phyloP scores from a whole-genome alignment of 2,113 vertebrate species.

The Saimiri boliviensis region DNA sequence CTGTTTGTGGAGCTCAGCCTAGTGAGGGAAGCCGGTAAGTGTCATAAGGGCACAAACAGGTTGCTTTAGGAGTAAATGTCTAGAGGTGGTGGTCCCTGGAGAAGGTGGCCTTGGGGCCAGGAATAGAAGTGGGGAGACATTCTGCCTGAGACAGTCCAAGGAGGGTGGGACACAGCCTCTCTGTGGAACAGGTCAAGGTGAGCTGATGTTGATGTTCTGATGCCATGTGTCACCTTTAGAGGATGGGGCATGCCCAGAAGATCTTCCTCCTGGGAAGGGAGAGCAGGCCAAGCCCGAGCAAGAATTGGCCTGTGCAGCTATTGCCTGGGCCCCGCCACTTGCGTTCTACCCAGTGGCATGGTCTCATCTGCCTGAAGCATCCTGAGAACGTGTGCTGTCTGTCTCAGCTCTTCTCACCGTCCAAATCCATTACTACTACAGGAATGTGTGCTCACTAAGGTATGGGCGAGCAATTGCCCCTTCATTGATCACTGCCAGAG shows the following conservation, averaged over 20 bases:
- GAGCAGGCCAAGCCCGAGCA: neutral
- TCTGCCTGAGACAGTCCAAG: neutral
- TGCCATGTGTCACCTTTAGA: neutral
- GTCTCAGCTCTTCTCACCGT: neutral
- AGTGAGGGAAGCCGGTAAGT: accelerated
- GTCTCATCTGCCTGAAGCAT: too few species aligned
- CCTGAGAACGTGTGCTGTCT: accelerated
- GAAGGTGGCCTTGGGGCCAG: neutral
- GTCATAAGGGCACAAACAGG: neutral
- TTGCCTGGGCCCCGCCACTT: accelerated
- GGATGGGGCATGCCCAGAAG: accelerated
- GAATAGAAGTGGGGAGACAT: too few species aligned
- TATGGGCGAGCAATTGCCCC: neutral
- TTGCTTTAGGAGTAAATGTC: neutral
- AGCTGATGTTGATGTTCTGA: neutral
- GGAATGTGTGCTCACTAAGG: accelerated
- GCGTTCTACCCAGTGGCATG: neutral
- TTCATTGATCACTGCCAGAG: neutral
- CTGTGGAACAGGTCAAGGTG: neutral
- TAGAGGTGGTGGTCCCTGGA: neutral
- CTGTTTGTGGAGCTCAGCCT: accelerated
- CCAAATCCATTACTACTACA: neutral
- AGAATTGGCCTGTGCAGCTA: neutral
- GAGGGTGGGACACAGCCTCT: neutral
- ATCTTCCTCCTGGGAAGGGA: neutral